Conservation (phyloP, 2,797 vertebrate species). For the Notoglanidium macrostoma region DNA sequence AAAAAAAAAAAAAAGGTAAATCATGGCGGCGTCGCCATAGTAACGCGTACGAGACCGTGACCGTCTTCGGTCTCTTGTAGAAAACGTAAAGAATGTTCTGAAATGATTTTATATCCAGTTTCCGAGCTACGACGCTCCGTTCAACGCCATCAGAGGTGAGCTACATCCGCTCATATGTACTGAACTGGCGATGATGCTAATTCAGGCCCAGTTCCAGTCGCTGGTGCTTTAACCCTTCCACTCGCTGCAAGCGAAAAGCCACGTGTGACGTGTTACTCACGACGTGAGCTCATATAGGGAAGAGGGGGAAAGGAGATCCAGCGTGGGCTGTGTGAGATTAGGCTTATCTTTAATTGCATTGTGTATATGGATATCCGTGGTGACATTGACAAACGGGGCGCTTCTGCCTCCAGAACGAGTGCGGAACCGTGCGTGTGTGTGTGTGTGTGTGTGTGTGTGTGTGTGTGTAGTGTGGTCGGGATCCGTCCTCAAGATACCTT, state of each 20-base stretch:
- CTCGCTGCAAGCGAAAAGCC: background rate
- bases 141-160: background rate
- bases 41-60: background rate
- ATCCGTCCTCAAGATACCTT: slow-evolving; percentile 35
- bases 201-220: background rate
- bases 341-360: slow-evolving; percentile 61
- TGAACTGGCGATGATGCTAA: background rate
- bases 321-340: slow-evolving; percentile 58
- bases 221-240: background rate
- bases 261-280: no score
- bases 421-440: slow-evolving; percentile 16
- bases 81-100: background rate
- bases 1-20: background rate
- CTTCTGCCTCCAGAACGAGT: slow-evolving; percentile 51
- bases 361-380: slow-evolving; percentile 57
- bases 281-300: slow-evolving; percentile 44
- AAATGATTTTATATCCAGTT: background rate
- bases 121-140: background rate
- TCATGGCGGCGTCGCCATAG: background rate
- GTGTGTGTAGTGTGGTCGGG: slow-evolving; percentile 6
- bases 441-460: slow-evolving; percentile 23
- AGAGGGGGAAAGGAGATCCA: slow-evolving; percentile 38
- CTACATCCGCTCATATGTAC: background rate
- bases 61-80: background rate
- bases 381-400: slow-evolving; percentile 59